These are phyloP conservation scores for Parazoanthus darwini DNA, from an alignment of 92 coral and sea anemone species.

Conservation along the genomic window DNA sequence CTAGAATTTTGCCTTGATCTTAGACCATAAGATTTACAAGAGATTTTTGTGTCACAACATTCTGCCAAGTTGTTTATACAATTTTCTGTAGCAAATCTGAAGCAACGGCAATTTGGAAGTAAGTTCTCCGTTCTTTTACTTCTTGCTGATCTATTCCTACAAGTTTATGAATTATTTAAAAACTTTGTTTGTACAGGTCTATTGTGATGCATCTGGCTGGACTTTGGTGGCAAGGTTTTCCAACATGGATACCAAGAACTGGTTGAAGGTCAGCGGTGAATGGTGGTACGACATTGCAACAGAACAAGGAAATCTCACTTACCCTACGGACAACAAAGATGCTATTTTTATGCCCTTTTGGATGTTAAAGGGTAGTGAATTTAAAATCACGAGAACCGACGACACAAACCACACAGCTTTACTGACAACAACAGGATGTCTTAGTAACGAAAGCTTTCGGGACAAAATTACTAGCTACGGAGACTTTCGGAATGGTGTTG, in stretches of 20 bases:
- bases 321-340: constrained; percentile 16
- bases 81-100: too few species aligned
- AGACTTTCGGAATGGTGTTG: constrained; percentile 12
- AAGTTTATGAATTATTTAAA: too few species aligned
- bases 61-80: too few species aligned
- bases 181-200: background rate
- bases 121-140: too few species aligned
- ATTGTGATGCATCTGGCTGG: constrained; percentile 37
- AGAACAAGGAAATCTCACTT: background rate
- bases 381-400: constrained; percentile 39
- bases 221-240: constrained; percentile 38
- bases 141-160: too few species aligned
- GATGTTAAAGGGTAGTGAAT: constrained; percentile 14
- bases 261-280: constrained; percentile 3
- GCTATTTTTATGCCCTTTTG: constrained; percentile 22
- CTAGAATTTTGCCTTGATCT: too few species aligned
- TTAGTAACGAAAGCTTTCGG: constrained; percentile 5
- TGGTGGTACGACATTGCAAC: constrained; percentile 36
- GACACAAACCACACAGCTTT: constrained; percentile 30
- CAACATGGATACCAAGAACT: constrained; percentile 22
- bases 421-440: constrained; percentile 34
- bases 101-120: too few species aligned
- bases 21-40: too few species aligned
- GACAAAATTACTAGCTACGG: constrained; percentile 14
- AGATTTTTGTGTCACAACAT: too few species aligned